Evolutionary conservation across 2,113 vertebrate genomes (phyloP).

Genomic region (Coregonus clupeaformis): DNA sequence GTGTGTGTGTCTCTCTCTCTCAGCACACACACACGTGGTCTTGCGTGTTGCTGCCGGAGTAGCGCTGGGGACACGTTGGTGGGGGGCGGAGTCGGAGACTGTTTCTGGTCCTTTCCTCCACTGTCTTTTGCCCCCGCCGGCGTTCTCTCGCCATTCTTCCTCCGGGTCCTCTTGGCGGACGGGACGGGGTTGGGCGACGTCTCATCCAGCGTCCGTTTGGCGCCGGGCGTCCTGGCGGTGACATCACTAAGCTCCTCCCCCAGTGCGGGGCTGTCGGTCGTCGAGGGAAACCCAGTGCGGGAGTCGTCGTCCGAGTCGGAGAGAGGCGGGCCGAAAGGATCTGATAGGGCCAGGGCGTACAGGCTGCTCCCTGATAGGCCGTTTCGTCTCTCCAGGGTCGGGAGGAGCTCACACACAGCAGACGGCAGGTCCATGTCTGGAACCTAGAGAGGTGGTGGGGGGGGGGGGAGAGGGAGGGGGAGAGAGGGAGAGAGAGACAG

Average conservation of each 20-base stretch:
- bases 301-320: constrained; percentile 61
- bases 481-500: too few species aligned
- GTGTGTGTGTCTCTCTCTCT: constrained; percentile 4
- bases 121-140: constrained; percentile 18
- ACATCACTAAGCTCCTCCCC: constrained; percentile 9
- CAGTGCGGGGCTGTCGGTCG: constrained; percentile 72
- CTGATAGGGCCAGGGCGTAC: constrained; percentile 36
- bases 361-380: constrained; percentile 57
- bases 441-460: constrained; percentile 22
- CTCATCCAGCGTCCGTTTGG: constrained; percentile 47
- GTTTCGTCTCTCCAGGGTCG: constrained; percentile 54
- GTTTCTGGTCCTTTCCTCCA: constrained; percentile 61
- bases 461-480: too few species aligned
- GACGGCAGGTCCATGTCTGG: constrained; percentile 51
- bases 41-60: constrained; percentile 72
- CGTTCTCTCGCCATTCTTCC: constrained; percentile 44
- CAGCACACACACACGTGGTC: constrained; percentile 72
- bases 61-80: constrained; percentile 51
- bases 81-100: not conserved
- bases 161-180: constrained; percentile 54
- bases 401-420: constrained; percentile 53
- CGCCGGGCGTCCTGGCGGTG: constrained; percentile 20
- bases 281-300: constrained; percentile 51
- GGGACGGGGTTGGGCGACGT: constrained; percentile 12
- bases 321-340: constrained; percentile 67